Percentiles rank a stretch among this genome's conserved stretches.
These are phyloP conservation scores for Pediacus dermestoides DNA, from an alignment of 2,888 invertebrate species.

Conservation along the genomic window DNA sequence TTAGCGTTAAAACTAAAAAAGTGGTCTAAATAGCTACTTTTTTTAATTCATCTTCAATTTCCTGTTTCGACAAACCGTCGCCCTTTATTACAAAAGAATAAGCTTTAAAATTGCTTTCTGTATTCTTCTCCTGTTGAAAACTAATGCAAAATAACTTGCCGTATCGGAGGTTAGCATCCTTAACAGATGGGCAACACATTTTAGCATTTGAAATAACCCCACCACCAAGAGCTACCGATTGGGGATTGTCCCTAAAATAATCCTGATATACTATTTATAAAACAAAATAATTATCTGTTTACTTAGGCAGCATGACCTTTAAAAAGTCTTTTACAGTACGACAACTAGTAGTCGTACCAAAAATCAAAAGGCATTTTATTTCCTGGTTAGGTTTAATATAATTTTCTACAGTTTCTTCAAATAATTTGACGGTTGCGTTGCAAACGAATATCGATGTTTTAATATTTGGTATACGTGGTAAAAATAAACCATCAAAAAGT, in stretches of 20 bases:
- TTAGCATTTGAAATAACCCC: slow-evolving; percentile 35
- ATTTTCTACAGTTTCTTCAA: slow-evolving; percentile 18
- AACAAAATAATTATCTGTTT: not conserved
- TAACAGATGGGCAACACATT: slow-evolving; percentile 27
- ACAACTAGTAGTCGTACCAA: slow-evolving; percentile 27
- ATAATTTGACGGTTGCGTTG: slow-evolving; percentile 27
- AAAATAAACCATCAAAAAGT: slow-evolving; percentile 35
- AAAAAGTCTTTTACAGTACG: not conserved
- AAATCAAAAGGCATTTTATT: slow-evolving; percentile 35
- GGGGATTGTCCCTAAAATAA: slow-evolving; percentile 27
- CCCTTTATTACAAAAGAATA: slow-evolving; percentile 38
- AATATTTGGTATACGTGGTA: slow-evolving; percentile 39
- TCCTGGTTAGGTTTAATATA: slow-evolving; percentile 30
- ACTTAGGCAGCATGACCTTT: not conserved
- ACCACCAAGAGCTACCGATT: slow-evolving; percentile 37
- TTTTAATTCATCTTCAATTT: slow-evolving; percentile 33
- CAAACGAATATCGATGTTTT: slow-evolving; percentile 35
- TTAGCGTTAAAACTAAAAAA: slow-evolving; percentile 6
- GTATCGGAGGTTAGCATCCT: slow-evolving; percentile 18
- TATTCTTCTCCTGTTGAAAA: slow-evolving; percentile 28
- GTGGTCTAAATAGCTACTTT: slow-evolving; percentile 24
- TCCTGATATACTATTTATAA: not conserved
- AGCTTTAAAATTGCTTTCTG: slow-evolving; percentile 33
- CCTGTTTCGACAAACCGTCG: slow-evolving; percentile 31
- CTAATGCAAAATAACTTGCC: slow-evolving; percentile 34